A percentile compares a stretch with the other conserved stretches of the same genome.
phyloP scores from a whole-genome alignment of 2,888 invertebrate species.

The Stenodema calcarata region DNA sequence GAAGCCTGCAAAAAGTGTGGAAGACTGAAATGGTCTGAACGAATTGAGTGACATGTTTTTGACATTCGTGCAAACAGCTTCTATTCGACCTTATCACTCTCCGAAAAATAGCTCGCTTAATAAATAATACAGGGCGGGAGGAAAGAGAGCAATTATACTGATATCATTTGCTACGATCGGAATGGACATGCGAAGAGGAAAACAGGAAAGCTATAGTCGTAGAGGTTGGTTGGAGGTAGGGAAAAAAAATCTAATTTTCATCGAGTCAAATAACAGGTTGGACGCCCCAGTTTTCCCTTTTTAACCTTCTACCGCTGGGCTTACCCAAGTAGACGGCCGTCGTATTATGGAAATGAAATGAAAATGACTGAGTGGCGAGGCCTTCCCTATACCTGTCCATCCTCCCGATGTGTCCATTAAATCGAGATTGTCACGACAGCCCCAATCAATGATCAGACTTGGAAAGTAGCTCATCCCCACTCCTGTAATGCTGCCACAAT shows the following conservation, averaged over 20 bases:
- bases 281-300: conserved; percentile 24
- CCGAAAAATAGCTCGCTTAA: not conserved
- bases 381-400: not conserved
- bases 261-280: conserved; percentile 34
- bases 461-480: not conserved
- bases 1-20: not conserved
- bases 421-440: conserved; percentile 30
- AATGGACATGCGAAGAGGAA: conserved; percentile 14
- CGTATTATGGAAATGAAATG: conserved; percentile 30
- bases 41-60: not conserved
- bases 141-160: conserved; percentile 1
- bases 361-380: conserved; percentile 11
- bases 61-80: conserved; percentile 26
- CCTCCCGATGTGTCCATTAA: not conserved
- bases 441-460: conserved; percentile 9
- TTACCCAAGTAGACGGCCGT: not conserved
- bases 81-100: conserved; percentile 4
- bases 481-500: not conserved
- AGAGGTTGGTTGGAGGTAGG: not conserved
- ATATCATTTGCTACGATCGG: conserved; percentile 19
- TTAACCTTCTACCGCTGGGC: not conserved
- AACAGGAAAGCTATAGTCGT: not conserved
- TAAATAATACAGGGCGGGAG: not conserved
- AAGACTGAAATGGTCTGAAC: not conserved
- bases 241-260: conserved; percentile 29